These are phyloP conservation scores for Caligus rogercresseyi DNA, from an alignment of 1,140 invertebrate genomes.

Conservation along the genomic window DNA sequence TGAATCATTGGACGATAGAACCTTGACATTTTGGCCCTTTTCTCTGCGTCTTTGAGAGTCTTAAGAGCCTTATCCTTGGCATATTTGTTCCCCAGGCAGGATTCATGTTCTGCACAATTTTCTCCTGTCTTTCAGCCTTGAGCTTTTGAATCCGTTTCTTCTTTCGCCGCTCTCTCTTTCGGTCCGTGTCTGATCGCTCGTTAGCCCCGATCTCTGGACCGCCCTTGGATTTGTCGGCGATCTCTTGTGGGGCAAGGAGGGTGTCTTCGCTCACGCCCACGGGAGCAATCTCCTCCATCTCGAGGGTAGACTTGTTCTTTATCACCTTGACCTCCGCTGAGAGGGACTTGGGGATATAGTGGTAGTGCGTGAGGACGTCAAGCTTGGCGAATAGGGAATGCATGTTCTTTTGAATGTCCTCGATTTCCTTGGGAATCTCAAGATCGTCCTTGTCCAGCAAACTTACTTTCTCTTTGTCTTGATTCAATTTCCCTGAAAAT, in stretches of 20 bases:
- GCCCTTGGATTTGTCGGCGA: constrained; percentile 46
- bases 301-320: constrained; percentile 72
- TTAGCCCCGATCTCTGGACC: constrained; percentile 58
- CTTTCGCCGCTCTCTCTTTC: constrained; percentile 62
- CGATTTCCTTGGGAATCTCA: constrained; percentile 46
- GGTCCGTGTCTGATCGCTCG: constrained; percentile 68
- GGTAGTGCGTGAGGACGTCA: constrained; percentile 79
- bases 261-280: constrained; percentile 60
- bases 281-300: constrained; percentile 89
- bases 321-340: constrained; percentile 75
- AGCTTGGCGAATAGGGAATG: constrained; percentile 61
- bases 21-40: constrained; percentile 24
- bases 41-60: constrained; percentile 24
- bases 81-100: constrained; percentile 27
- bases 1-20: constrained; percentile 31
- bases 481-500: neutral
- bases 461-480: neutral
- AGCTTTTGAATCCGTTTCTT: constrained; percentile 56
- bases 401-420: constrained; percentile 56
- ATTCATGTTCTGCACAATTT: constrained; percentile 37
- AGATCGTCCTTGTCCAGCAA: constrained; percentile 31
- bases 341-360: constrained; percentile 73
- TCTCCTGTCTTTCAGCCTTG: constrained; percentile 29
- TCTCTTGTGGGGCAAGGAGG: constrained; percentile 82
- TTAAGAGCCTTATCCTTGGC: constrained; percentile 21